These are phyloP conservation scores for Bufo gargarizans DNA, from an alignment of 2,113 vertebrate genomes.

Conservation along the genomic window DNA sequence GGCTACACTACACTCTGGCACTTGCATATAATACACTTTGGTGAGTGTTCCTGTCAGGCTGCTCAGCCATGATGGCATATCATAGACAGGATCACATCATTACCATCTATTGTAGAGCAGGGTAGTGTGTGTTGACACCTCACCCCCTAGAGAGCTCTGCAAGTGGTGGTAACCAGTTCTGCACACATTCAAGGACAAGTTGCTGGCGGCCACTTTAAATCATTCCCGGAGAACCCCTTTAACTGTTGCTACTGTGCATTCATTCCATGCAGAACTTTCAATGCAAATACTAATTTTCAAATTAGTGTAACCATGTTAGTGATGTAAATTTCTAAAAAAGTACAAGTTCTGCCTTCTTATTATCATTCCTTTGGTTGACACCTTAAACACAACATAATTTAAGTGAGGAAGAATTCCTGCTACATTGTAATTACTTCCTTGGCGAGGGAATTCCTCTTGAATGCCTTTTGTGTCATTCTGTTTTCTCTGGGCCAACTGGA, in stretches of 20 bases:
- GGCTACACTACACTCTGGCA: too few relatives aligned
- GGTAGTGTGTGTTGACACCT: too few relatives aligned
- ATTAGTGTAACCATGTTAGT: constrained; percentile 6
- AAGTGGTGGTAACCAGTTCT: too few relatives aligned
- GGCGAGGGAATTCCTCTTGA: constrained; percentile 46
- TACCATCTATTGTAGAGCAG: too few relatives aligned
- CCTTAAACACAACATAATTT: constrained; percentile 48
- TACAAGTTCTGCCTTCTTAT: constrained; percentile 49
- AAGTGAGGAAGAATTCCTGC: constrained; percentile 39
- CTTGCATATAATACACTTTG: too few relatives aligned
- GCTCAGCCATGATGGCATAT: too few relatives aligned
- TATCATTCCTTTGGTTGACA: constrained; percentile 49
- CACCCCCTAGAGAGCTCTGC: too few relatives aligned
- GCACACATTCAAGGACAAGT: too few relatives aligned
- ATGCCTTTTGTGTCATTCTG: constrained; percentile 49
- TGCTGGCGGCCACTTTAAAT: too few relatives aligned
- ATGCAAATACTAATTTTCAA: constrained; percentile 18
- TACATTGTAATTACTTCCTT: constrained; percentile 51
- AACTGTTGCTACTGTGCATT: not conserved
- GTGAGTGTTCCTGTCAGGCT: too few relatives aligned
- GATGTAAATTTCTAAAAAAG: constrained; percentile 28
- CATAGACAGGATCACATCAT: too few relatives aligned
- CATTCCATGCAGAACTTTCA: not conserved
- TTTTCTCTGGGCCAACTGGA: constrained; percentile 47
- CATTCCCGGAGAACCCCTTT: not conserved